Evolutionary conservation across 1,140 invertebrate genomes (phyloP).

Genomic region (Stenopsyche tienmushanensis): DNA sequence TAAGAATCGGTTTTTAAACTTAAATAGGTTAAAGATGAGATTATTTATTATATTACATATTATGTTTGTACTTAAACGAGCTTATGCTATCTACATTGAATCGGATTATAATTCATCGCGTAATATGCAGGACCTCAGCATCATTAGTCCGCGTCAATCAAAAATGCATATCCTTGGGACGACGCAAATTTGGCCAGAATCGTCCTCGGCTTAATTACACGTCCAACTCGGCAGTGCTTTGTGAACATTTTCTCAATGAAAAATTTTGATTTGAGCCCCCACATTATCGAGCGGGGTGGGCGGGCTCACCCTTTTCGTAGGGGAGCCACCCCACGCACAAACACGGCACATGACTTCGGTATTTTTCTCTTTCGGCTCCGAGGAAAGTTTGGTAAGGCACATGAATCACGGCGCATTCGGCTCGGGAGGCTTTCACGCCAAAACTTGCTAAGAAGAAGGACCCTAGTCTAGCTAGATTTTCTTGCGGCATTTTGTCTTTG

Average conservation of each 20-base stretch:
- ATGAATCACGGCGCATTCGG: slow-evolving; percentile 15
- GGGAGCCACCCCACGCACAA: background rate
- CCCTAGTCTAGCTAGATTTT: background rate
- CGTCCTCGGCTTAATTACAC: too few species aligned
- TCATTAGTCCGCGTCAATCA: too few species aligned
- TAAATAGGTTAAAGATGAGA: too few species aligned
- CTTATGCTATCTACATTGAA: too few species aligned
- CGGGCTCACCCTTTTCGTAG: background rate
- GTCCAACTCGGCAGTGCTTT: too few species aligned
- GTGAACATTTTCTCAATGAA: slow-evolving; percentile 8
- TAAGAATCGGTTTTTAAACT: too few species aligned
- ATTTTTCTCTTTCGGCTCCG: slow-evolving; percentile 5
- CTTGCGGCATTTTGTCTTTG: background rate
- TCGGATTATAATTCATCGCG: too few species aligned
- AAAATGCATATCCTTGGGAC: too few species aligned
- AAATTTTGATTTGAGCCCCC: slow-evolving; percentile 6
- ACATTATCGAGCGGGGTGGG: background rate
- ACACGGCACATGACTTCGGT: slow-evolving; percentile 14
- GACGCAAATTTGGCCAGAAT: too few species aligned
- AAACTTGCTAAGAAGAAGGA: background rate
- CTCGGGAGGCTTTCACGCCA: background rate
- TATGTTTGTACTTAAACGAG: too few species aligned
- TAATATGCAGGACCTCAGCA: too few species aligned
- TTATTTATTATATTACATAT: too few species aligned
- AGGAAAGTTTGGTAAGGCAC: slow-evolving; percentile 10